phyloP scores from a whole-genome alignment of 2,888 invertebrate species.

The Yponomeuta plumbellus region DNA sequence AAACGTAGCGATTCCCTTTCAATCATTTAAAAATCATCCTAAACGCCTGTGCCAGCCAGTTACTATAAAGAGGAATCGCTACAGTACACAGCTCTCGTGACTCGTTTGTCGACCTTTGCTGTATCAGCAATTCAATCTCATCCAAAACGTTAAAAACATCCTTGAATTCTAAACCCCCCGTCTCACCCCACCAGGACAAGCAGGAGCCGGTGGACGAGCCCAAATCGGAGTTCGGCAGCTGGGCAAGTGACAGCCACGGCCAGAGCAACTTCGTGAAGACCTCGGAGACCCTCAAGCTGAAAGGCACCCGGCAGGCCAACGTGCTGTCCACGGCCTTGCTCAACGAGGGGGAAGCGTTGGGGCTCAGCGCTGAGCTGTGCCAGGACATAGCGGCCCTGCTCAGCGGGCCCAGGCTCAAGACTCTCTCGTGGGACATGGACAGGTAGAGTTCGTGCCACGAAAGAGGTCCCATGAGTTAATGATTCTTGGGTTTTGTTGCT shows the following conservation, averaged over 20 bases:
- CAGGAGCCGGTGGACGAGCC: slow-evolving; percentile 38
- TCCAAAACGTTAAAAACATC: no score
- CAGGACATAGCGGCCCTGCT: slow-evolving; percentile 83
- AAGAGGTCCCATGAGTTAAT: no score
- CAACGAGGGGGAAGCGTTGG: slow-evolving; percentile 79
- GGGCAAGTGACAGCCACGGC: slow-evolving; percentile 66
- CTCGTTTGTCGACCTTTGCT: no score
- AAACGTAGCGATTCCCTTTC: no score
- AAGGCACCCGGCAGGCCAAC: slow-evolving; percentile 66
- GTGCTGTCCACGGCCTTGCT: slow-evolving; percentile 74
- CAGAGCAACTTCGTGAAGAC: slow-evolving; percentile 71
- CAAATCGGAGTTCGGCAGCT: slow-evolving; percentile 52
- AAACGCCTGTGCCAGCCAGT: no score
- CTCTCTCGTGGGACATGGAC: slow-evolving; percentile 81
- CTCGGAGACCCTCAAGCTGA: slow-evolving; percentile 60
- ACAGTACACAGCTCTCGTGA: no score
- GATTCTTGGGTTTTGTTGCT: no score
- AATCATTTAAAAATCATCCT: no score
- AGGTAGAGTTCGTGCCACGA: no score
- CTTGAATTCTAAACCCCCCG: neutral
- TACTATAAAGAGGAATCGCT: no score
- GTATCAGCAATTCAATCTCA: no score
- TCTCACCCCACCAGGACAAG: slow-evolving; percentile 35
- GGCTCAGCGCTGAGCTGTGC: slow-evolving; percentile 79
- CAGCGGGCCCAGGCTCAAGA: slow-evolving; percentile 82